Conservation (phyloP, 2,797 vertebrate genomes). For the Aulostomus chinensis region DNA sequence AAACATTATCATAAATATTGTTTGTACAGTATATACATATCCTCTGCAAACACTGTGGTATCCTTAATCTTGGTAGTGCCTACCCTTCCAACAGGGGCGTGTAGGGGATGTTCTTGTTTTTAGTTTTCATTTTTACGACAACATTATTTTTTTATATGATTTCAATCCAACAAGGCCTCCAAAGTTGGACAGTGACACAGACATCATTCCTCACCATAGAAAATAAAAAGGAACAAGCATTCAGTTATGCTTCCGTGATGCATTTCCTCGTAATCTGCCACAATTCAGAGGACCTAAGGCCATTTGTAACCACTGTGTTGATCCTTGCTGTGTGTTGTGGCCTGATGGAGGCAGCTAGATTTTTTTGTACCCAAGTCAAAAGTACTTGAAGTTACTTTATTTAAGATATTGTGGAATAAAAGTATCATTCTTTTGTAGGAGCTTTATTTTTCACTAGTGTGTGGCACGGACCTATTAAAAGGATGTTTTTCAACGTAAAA, state of each 20-base stretch:
- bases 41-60: slow-evolving; percentile 99
- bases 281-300: slow-evolving; percentile 89
- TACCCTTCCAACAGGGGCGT: slow-evolving; percentile 98
- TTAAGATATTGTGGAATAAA: slow-evolving; percentile 99
- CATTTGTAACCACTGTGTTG: slow-evolving; percentile 99
- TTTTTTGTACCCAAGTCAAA: slow-evolving; percentile 98
- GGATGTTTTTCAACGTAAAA: slow-evolving; percentile 94
- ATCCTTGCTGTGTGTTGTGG: slow-evolving; percentile 95
- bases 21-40: slow-evolving; percentile 98
- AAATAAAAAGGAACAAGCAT: slow-evolving; percentile 74
- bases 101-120: slow-evolving; percentile 96
- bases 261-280: slow-evolving; percentile 85
- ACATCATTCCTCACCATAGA: slow-evolving; percentile 84
- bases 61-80: slow-evolving; percentile 99
- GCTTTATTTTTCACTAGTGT: slow-evolving; percentile 99
- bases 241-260: slow-evolving; percentile 82
- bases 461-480: slow-evolving; percentile 99
- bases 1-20: slow-evolving; percentile 90
- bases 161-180: slow-evolving; percentile 95
- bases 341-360: slow-evolving; percentile 96
- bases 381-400: slow-evolving; percentile 99
- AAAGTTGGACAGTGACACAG: slow-evolving; percentile 85
- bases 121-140: slow-evolving; percentile 74
- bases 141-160: slow-evolving; percentile 85
- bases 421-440: slow-evolving; percentile 99